Base-by-base conservation (phyloP, 1,140 invertebrate species). In the Luehdorfia chinensis region DNA sequence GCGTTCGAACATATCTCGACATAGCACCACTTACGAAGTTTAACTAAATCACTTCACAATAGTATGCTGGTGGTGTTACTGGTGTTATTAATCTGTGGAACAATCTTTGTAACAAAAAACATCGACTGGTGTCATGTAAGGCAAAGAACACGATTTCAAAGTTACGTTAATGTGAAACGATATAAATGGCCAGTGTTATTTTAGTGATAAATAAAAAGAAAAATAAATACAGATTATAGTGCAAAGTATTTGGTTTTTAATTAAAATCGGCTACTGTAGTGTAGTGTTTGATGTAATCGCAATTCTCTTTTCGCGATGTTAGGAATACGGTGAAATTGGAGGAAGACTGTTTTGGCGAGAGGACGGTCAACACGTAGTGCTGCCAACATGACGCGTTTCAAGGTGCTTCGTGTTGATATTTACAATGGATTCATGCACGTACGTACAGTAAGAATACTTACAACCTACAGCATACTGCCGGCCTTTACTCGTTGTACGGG, bases 341-440 rank as follows among this genome's bases (percentile, higher is more conserved):
- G 34, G 37, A 27, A 27, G 36, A 50, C 45, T 44, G 30, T 53
- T 48, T 66, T 64, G 60, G 60, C 53, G 52, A 55, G 18, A 16
- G 12, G 43, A 13, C 39, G 45, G 30, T 39, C 46, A 32, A 28
- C 41, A 39, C 16, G 14, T 9, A 4, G 6, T 25, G 46, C 14
- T 52, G 60, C 58, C 58, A 70, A 59, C 25, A 70, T 70, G 56
- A 49, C 56, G 25, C 59, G 50, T 34, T 48, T 56, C 34, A 55
- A 70, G 66, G 60, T 66, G 45, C 49, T 54, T 44, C 43, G 18
- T 50, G 52, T 52, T 59, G 53, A 45, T 51, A 33, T 66, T 56
- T 55, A 57, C 50, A 33, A 19, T 37, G 34, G 34, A 15, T 4
- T 37, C 9, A 11, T n/a, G 8, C 9, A 16, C 7, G 2, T 37